These are phyloP conservation scores for roundworm (Caenorhabditis elegans) DNA, from an alignment of 1,140 invertebrate genomes.

Conservation along the genomic window DNA sequence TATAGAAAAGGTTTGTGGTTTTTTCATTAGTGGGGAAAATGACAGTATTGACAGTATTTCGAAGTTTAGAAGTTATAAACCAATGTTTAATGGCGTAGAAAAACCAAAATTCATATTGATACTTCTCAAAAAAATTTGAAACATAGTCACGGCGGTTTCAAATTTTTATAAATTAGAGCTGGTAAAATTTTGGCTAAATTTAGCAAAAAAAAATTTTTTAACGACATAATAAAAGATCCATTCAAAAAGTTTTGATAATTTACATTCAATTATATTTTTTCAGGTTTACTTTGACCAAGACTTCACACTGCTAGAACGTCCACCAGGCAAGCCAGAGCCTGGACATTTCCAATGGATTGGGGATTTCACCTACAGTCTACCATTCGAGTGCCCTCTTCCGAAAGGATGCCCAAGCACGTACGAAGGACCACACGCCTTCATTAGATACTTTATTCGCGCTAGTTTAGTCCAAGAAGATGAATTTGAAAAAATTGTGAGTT, in stretches of 20 bases:
- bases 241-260: not conserved
- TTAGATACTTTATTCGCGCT: conserved; percentile 47
- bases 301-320: conserved; percentile 48
- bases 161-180: too few relatives aligned
- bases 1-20: conserved; percentile 42
- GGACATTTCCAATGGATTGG: conserved; percentile 50
- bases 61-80: too few relatives aligned
- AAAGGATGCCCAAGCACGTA: conserved; percentile 49
- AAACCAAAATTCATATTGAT: too few relatives aligned
- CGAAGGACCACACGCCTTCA: conserved; percentile 47
- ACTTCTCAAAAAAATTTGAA: too few relatives aligned
- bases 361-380: conserved; percentile 47
- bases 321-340: conserved; percentile 47
- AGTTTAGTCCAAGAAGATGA: conserved; percentile 42
- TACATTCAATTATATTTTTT: not conserved
- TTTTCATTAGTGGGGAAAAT: not conserved
- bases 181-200: too few relatives aligned
- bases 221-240: too few relatives aligned
- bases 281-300: conserved; percentile 49
- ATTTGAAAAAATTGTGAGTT: conserved; percentile 33
- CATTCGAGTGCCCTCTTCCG: conserved; percentile 50
- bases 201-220: too few relatives aligned
- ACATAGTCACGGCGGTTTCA: too few relatives aligned
- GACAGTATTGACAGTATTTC: not conserved
- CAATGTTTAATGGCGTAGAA: too few relatives aligned